Base-by-base conservation (phyloP, 2,888 invertebrate species). In the Eudasyphora cyanicolor region DNA sequence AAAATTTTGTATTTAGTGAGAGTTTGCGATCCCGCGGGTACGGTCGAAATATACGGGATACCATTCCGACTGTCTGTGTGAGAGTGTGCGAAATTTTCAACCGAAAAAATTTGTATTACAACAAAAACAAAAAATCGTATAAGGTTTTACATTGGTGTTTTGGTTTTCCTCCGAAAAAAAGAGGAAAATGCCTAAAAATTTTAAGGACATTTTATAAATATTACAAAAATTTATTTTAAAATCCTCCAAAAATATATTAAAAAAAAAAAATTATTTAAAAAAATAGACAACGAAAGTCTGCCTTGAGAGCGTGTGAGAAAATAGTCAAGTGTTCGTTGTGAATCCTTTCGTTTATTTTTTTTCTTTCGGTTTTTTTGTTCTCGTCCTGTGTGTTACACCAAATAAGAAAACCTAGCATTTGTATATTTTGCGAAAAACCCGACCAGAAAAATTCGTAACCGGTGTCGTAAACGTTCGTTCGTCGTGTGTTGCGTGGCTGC, bases 11-110 rank as follows among this genome's bases (percentile, higher is more conserved):
- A 86, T 91, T 92, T 88, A 92, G 91, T 92, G 91, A 92, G 92
- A 92, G 91, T 91, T 91, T 92, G 90, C 89, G 91, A 92, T 92
- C 91, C 91, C 91, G 91, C 91, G 91, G 91, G 90, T 92, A 92
- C 91, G 91, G 91, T 92, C 91, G 90, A 88, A 89, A 88, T 88
- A 87, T 87, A 90, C 90, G 90, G 90, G 88, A 88, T 86, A 73
- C 69, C 42, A 67, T 67, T 42, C 35, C 35, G 42, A 14, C 67
- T 38, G 38, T 67, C 67, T 38, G 38, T 38, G 67, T 67, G 67
- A 35, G 38, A 35, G 38, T 67, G 67, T 67, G 67, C 67, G 67
- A 67, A 67, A 67, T 35, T 24, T 1, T 0, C 27, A 57, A 27
- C n/a, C n/a, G 27, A 38, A 38, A 24, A 78, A 67, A 29, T n/a